Percentiles rank a stretch among this genome's conserved stretches.
Conservation (phyloP, 2,113 vertebrate genomes). For the Neodon shergylaensis region DNA sequence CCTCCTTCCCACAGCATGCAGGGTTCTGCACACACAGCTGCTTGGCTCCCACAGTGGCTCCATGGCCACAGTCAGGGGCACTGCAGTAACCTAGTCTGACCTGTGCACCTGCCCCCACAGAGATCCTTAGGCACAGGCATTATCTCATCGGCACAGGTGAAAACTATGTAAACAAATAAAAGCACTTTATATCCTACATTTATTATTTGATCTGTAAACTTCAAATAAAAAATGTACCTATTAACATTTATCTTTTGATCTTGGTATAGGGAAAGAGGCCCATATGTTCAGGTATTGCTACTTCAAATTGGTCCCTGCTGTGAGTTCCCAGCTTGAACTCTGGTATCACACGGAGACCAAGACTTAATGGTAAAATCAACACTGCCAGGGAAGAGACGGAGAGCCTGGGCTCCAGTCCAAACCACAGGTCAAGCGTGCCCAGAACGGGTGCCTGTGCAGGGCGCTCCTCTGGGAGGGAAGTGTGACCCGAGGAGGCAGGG, state of each 20-base stretch:
- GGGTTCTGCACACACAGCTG: slow-evolving; percentile 81
- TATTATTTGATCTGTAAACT: slow-evolving; percentile 69
- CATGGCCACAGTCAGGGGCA: slow-evolving; percentile 67
- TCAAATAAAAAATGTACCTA: slow-evolving; percentile 62
- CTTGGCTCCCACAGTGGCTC: slow-evolving; percentile 77
- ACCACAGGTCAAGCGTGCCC: neutral
- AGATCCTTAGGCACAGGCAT: neutral
- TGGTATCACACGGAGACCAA: neutral
- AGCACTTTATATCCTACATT: slow-evolving; percentile 30
- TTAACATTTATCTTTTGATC: slow-evolving; percentile 71
- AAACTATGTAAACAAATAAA: slow-evolving; percentile 74
- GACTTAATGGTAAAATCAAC: slow-evolving; percentile 68
- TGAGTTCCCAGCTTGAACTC: neutral
- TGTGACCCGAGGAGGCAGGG: accelerated
- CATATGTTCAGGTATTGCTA: slow-evolving; percentile 24
- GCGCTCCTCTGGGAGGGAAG: neutral
- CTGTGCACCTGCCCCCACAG: slow-evolving; percentile 32
- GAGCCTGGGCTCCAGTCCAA: neutral
- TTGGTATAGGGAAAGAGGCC: slow-evolving; percentile 37
- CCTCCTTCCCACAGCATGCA: neutral
- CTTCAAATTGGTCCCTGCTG: slow-evolving; percentile 34
- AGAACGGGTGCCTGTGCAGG: neutral
- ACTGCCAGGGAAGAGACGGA: neutral
- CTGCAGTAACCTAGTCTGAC: neutral
- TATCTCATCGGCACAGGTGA: slow-evolving; percentile 81